Conservation (phyloP, 2,888 invertebrate species). For the Lasioglossum lativentre region DNA sequence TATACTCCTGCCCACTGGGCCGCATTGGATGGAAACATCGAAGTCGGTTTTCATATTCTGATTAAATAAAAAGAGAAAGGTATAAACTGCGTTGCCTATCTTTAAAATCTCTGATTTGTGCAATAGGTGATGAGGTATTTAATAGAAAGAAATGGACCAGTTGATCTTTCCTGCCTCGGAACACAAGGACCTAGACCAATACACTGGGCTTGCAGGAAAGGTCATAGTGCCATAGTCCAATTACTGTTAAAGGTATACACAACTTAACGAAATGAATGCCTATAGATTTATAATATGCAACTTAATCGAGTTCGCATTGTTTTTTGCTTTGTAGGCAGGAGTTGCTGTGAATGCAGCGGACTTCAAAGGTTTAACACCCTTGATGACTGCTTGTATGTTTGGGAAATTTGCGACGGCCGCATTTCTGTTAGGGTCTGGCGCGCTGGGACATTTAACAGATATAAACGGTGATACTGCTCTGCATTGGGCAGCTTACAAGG, state of each 20-base stretch:
- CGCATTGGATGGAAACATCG: constrained; percentile 95
- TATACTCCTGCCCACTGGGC: constrained; percentile 98
- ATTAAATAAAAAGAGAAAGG: background rate
- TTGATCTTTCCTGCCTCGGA: constrained; percentile 94
- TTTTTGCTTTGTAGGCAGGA: constrained; percentile 87
- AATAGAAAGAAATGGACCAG: constrained; percentile 92
- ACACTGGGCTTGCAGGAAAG: constrained; percentile 97
- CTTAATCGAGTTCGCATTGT: background rate
- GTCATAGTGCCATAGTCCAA: constrained; percentile 95
- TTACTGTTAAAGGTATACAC: constrained; percentile 85
- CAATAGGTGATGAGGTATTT: constrained; percentile 91
- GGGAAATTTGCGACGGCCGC: constrained; percentile 96
- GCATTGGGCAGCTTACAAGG: constrained; percentile 98
- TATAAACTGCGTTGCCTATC: background rate
- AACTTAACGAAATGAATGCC: background rate
- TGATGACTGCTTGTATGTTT: constrained; percentile 97
- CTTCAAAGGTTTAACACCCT: constrained; percentile 94
- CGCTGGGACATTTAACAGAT: constrained; percentile 93
- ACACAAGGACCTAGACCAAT: constrained; percentile 96
- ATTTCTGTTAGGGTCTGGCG: constrained; percentile 95
- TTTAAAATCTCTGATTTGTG: background rate
- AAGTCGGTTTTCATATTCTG: constrained; percentile 82
- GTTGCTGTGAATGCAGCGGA: constrained; percentile 96
- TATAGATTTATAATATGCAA: background rate
- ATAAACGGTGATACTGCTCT: constrained; percentile 97